Conservation (phyloP, 2,888 invertebrate genomes). For the Nemotelus nigrinus region DNA sequence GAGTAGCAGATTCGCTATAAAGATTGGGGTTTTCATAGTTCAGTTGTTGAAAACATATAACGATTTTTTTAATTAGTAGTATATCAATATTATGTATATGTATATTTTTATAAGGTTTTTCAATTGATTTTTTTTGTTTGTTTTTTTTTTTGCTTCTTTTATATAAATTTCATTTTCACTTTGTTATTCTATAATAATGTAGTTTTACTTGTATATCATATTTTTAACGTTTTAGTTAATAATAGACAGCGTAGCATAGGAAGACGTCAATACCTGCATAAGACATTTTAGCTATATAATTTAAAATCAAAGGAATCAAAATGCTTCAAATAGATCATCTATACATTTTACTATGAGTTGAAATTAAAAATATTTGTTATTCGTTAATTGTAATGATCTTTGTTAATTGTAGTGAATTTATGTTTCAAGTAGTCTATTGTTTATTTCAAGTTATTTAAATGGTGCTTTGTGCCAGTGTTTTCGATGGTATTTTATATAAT, state of each 20-base stretch:
- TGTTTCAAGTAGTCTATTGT: conserved; percentile 65
- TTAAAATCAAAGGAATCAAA: conserved; percentile 16
- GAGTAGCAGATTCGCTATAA: too few species aligned
- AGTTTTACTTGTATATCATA: conserved; percentile 60
- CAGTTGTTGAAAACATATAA: too few species aligned
- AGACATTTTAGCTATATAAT: conserved; percentile 65
- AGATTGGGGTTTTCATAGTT: too few species aligned
- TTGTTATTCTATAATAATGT: conserved; percentile 2
- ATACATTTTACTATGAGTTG: too few species aligned
- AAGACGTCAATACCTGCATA: conserved; percentile 67
- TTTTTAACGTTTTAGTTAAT: conserved; percentile 53
- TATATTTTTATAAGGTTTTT: conserved; percentile 34
- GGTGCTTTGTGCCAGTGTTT: too few species aligned
- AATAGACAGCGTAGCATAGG: conserved; percentile 67
- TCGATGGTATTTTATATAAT: too few species aligned
- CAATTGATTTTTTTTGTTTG: conserved; percentile 49
- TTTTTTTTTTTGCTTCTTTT: conserved; percentile 51
- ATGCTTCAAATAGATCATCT: neutral
- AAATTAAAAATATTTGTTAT: too few species aligned
- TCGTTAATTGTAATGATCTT: too few species aligned
- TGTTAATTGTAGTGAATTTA: conserved; percentile 35
- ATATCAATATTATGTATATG: conserved; percentile 4
- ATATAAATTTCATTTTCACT: conserved; percentile 34
- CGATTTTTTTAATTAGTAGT: too few species aligned
- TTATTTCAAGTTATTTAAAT: conserved; percentile 58